These are phyloP conservation scores for Tigriopus japonicus DNA, from an alignment of 1,140 invertebrate species.

Conservation along the genomic window DNA sequence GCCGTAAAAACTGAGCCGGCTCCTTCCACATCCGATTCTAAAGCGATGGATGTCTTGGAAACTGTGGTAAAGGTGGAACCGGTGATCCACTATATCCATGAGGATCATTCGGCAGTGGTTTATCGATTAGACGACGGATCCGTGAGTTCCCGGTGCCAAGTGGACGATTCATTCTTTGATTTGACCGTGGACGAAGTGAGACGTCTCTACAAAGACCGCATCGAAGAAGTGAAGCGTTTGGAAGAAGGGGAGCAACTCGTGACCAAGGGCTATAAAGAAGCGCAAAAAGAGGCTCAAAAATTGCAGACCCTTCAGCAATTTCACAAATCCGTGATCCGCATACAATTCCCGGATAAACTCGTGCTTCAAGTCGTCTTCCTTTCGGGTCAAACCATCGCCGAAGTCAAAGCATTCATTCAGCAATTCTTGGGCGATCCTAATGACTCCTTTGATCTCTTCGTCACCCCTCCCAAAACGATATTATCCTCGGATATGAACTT, in stretches of 20 bases:
- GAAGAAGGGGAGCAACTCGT: neutral
- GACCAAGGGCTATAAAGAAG: neutral
- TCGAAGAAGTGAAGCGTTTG: neutral
- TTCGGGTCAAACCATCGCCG: neutral
- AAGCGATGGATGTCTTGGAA: neutral
- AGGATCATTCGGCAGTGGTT: neutral
- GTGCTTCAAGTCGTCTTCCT: neutral
- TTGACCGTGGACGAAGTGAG: neutral
- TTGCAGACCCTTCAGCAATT: neutral
- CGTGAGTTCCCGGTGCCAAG: neutral
- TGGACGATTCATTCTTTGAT: constrained; percentile 7
- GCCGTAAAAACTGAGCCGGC: neutral
- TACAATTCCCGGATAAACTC: neutral
- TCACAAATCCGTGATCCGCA: constrained; percentile 1
- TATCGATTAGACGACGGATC: neutral
- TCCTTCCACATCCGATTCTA: neutral
- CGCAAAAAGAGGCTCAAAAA: neutral
- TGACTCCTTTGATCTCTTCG: neutral
- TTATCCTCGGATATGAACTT: neutral
- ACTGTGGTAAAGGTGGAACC: neutral
- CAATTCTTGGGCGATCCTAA: neutral
- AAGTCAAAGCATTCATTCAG: neutral
- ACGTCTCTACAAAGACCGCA: neutral
- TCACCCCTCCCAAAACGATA: neutral
- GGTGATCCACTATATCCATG: neutral